Evolutionary conservation across 1,140 invertebrate genomes (phyloP), one percentile per base, ranked within the genome.

Genomic region (Diuraphis noxia): DNA sequence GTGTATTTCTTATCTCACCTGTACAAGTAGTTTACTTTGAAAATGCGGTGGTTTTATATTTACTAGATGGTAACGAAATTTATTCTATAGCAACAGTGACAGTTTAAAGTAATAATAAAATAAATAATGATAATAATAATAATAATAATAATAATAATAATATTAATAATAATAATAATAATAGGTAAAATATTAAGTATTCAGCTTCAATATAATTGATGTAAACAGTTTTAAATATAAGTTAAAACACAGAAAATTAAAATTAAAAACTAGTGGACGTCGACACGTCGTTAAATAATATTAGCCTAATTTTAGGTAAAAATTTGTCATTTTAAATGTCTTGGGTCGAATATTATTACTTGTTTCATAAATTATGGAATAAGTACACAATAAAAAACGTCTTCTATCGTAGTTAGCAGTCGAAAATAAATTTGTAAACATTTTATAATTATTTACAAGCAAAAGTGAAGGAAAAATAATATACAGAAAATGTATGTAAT

Each of bases 21-120:
- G 36, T 82, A 82, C 81, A 82, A n/a, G 81, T 41, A 41, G 81
- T 82, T 82, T 82, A 13, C 81, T 82, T 77, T 82, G 30, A 82
- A 41, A 82, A 82, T 41, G 13, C 81, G 38, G 13, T 82, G 30
- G 13, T 13, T 82, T 82, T 41, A 82, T 30, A 82, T 82, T 41
- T 13, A 82, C 25, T n/a, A 25, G 6, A 13, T 6, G 30, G 52
- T 72, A n/a, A 72, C 13, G 13, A 5, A 82, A 82, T 82, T 82
- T 82, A 82, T 41, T 43, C 40, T 38, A 41, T 40, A 41, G 38
- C 9, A 82, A 82, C 36, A 82, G 79, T 10, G 38, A 40, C 25
- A 23, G 23, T 30, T 30, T 10, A 82, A 82, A 40, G n/a, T n/a
- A n/a, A n/a, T n/a, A 40, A 40, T 40, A 40, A 82, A 82, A 81